Percentiles rank a stretch among this genome's conserved stretches.
Conservation (phyloP, 37 sponge, comb jelly and placozoan genomes). For the Hormiphora californensis region DNA sequence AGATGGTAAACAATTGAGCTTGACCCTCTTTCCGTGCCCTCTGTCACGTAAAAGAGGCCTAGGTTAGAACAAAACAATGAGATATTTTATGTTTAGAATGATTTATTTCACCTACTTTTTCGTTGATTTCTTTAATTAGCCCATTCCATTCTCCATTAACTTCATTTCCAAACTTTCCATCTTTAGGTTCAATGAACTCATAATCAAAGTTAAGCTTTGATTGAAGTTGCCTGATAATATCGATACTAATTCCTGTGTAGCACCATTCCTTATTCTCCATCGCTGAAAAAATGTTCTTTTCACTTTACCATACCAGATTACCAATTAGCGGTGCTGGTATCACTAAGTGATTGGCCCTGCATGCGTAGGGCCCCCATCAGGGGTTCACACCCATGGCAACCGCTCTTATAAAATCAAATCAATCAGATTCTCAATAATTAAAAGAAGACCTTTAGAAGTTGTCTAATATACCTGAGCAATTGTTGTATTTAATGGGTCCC, state of each 20-base stretch:
- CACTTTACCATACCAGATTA: too few relatives aligned
- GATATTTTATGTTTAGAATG: background rate
- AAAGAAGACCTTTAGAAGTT: too few relatives aligned
- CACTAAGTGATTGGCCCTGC: too few relatives aligned
- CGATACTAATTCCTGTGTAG: background rate
- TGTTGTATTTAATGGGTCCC: background rate
- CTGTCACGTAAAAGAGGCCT: too few relatives aligned
- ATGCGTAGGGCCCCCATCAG: too few relatives aligned
- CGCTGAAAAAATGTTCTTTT: background rate
- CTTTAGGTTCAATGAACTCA: background rate
- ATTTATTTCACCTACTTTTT: background rate
- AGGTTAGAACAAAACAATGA: too few relatives aligned
- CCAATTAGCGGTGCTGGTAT: too few relatives aligned
- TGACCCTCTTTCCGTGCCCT: too few relatives aligned
- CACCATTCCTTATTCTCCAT: background rate
- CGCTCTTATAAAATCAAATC: too few relatives aligned
- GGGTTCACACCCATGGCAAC: too few relatives aligned
- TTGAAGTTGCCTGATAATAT: background rate
- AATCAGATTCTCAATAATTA: too few relatives aligned
- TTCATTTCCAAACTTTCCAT: background rate
- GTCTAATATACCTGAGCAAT: background rate
- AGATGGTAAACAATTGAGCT: too few relatives aligned
- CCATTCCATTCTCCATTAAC: constrained; percentile 4
- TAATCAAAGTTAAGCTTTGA: background rate
- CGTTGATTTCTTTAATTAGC: background rate